Percentiles rank a stretch among this genome's conserved stretches.
Conservation (phyloP, 2,797 vertebrate genomes). For the Crocidura indochinensis region DNA sequence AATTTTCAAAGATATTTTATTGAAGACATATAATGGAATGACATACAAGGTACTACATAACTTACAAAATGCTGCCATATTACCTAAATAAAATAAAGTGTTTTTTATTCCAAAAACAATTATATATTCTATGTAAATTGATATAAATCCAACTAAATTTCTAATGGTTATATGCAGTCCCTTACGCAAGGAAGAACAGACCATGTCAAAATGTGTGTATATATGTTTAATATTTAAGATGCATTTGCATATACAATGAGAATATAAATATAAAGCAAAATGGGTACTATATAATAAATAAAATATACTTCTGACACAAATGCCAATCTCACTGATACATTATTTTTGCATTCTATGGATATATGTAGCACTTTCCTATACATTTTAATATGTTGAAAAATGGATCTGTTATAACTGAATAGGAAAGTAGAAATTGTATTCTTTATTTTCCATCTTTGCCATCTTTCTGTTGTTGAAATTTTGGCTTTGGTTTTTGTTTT, state of each 20-base stretch:
- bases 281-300: conserved; percentile 83
- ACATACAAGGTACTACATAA: neutral
- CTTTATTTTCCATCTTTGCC: conserved; percentile 63
- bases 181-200: too few relatives aligned
- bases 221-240: conserved; percentile 85
- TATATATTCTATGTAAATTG: neutral
- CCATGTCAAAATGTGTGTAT: conserved; percentile 67
- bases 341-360: conserved; percentile 83
- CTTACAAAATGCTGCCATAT: neutral
- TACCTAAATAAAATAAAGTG: too few relatives aligned
- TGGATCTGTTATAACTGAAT: conserved; percentile 77
- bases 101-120: too few relatives aligned
- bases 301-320: conserved; percentile 75
- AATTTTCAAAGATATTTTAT: neutral
- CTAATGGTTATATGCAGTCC: too few relatives aligned
- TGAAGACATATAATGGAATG: neutral
- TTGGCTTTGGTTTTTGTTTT: too few relatives aligned
- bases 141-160: neutral
- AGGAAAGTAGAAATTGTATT: conserved; percentile 82
- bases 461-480: too few relatives aligned
- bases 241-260: conserved; percentile 86
- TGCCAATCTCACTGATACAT: conserved; percentile 79
- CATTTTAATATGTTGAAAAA: conserved; percentile 75
- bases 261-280: conserved; percentile 84
- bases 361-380: conserved; percentile 84